phyloP scores from a whole-genome alignment of 2,113 vertebrate genomes.

The Carlito syrichta region DNA sequence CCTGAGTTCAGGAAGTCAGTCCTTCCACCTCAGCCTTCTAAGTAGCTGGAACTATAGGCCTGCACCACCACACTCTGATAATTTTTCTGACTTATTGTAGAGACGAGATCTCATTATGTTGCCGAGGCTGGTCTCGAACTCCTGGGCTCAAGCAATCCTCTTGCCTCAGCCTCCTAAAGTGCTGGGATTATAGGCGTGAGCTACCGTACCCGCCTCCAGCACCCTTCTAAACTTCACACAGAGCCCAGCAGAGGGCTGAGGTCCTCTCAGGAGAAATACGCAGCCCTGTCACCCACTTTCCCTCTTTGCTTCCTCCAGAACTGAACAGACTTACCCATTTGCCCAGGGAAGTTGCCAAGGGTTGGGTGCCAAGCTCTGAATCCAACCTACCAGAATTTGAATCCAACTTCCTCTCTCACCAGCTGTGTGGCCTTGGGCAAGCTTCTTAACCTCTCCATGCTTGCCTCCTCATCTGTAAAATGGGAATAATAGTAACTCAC shows the following conservation, averaged over 20 bases:
- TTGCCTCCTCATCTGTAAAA: background rate
- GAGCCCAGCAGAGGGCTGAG: too few relatives aligned
- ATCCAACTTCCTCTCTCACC: background rate
- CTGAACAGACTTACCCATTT: background rate
- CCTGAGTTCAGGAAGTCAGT: too few relatives aligned
- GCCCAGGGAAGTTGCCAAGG: too few relatives aligned
- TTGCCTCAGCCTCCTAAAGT: too few relatives aligned
- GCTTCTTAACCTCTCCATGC: background rate
- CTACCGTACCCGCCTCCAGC: background rate
- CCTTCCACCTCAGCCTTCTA: too few relatives aligned
- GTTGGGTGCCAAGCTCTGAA: background rate
- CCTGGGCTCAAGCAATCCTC: too few relatives aligned
- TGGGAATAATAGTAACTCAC: background rate
- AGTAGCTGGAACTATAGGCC: too few relatives aligned
- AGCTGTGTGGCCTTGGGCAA: background rate
- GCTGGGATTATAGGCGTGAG: too few relatives aligned
- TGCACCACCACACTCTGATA: too few relatives aligned
- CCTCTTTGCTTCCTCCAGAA: background rate
- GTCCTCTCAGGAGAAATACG: background rate
- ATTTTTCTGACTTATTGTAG: too few relatives aligned
- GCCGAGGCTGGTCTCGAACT: too few relatives aligned
- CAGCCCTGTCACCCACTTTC: background rate
- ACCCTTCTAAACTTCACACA: background rate
- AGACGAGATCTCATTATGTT: too few relatives aligned
- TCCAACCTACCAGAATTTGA: background rate